phyloP scores from a whole-genome alignment of 2,888 invertebrate genomes.

The Eulithis testata region DNA sequence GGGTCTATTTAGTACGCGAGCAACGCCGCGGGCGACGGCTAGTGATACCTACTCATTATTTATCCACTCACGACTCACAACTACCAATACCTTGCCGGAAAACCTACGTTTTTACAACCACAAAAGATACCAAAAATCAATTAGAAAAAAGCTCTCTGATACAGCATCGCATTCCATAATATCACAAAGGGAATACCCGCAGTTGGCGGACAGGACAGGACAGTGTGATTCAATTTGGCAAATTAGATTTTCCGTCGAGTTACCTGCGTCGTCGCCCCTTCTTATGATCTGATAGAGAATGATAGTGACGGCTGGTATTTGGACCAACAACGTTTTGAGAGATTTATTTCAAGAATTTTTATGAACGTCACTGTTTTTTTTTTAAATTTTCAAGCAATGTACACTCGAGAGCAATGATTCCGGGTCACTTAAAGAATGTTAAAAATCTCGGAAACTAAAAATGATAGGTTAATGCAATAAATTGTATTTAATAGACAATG shows the following conservation, averaged over 20 bases:
- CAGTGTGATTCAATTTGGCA: slow-evolving; percentile 78
- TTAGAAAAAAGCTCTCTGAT: slow-evolving; percentile 25
- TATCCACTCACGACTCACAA: too few species aligned
- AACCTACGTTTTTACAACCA: neutral
- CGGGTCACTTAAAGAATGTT: too few species aligned
- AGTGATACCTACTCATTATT: too few species aligned
- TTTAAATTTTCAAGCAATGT: too few species aligned
- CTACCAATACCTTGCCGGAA: too few species aligned
- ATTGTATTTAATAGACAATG: too few species aligned
- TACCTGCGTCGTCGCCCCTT: slow-evolving; percentile 75
- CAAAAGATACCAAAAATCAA: slow-evolving; percentile 19
- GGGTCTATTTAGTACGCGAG: too few species aligned
- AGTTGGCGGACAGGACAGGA: slow-evolving; percentile 71
- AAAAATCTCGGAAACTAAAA: too few species aligned
- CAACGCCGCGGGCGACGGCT: too few species aligned
- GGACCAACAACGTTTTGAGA: slow-evolving; percentile 44
- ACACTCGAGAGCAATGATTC: too few species aligned
- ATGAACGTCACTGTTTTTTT: too few species aligned
- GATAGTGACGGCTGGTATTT: slow-evolving; percentile 50
- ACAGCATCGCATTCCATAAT: slow-evolving; percentile 41
- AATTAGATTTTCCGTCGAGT: slow-evolving; percentile 80
- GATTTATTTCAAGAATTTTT: neutral
- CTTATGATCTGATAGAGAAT: slow-evolving; percentile 52
- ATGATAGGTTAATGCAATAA: too few species aligned
- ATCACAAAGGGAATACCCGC: slow-evolving; percentile 53